phyloP scores from a whole-genome alignment of 1,140 invertebrate species.

The Lasioglossum albipes region DNA sequence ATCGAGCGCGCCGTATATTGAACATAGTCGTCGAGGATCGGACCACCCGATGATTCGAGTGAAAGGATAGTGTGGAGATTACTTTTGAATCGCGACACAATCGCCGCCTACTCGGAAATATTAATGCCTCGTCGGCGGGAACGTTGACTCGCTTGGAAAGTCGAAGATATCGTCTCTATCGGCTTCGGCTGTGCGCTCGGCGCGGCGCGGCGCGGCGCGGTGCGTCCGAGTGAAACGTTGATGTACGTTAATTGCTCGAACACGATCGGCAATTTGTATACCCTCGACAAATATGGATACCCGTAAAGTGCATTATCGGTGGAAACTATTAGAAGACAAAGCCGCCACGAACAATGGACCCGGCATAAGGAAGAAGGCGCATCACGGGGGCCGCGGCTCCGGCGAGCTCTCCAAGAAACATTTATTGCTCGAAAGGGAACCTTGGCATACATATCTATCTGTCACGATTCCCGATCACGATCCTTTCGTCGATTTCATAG shows the following conservation, averaged over 20 bases:
- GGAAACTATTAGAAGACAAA: not conserved
- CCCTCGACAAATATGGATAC: not conserved
- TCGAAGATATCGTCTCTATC: not conserved
- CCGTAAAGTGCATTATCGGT: not conserved
- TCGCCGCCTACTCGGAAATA: conserved; percentile 10
- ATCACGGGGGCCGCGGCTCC: not conserved
- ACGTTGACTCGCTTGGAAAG: not conserved
- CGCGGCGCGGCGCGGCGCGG: too few relatives aligned
- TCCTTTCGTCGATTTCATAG: conserved; percentile 26
- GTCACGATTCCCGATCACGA: conserved; percentile 46
- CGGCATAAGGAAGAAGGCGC: conserved; percentile 1
- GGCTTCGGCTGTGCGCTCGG: too few relatives aligned
- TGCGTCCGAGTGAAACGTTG: conserved; percentile 2
- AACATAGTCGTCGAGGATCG: not conserved
- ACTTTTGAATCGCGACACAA: conserved; percentile 3
- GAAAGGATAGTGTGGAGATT: conserved; percentile 5
- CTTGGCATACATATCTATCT: conserved; percentile 32
- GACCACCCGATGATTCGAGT: conserved; percentile 1
- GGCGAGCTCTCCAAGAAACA: not conserved
- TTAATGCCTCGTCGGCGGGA: not conserved
- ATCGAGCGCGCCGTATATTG: not conserved
- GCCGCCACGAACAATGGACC: not conserved
- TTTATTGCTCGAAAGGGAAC: conserved; percentile 19
- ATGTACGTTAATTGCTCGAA: conserved; percentile 12
- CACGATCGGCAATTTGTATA: not conserved